Base-by-base conservation (phyloP, 2,888 invertebrate species). In the Lymantria monacha region DNA sequence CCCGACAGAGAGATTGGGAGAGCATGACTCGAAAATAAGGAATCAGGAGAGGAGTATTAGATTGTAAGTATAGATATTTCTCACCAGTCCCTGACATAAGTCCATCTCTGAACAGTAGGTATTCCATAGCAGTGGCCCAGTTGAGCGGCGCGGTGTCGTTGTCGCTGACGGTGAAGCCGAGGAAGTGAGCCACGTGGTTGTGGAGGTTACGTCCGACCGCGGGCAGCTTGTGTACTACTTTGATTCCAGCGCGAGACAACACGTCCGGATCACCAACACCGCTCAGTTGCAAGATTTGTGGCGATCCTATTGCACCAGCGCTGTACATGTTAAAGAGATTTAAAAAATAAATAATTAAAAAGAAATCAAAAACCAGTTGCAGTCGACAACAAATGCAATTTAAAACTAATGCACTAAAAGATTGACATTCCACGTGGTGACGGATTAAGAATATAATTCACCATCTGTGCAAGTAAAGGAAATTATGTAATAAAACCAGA, bases 111-210 rank as follows among this genome's bases (percentile, higher is more conserved):
- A 97, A 97, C 10, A 97, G 92, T 30, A 97, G 84, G 70, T 97
- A 97, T 79, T 97, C 97, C 96, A 97, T 97, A 1, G 97, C 97
- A 0, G 97, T 97, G 13, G 97, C 97, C 97, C 97, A 97, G 84
- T 97, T 97, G n/a, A 97, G 92, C 0, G 97, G 95, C 0, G 96
- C 92, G 0, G 96, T 96, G 73, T 97, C 95, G 53, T 96, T 95
- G 74, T 97, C 96, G 61, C 96, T 96, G 47, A 97, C 95, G 14
- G 94, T 93, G 87, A 96, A 97, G 81, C 93, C 95, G 45, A 96
- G 85, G 73, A 95, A 95, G 83, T 93, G 95, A 0, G 97, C 95
- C 1, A 96, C 97, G 77, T 97, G 97, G 81, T 97, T 97, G 72
- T 97, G 97, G 7, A 97, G 93, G 87, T 97, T 97, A 69, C 93